A percentile compares a stretch with the other conserved stretches of the same genome.
These are phyloP conservation scores for Nymphalis polychloros DNA, from an alignment of 2,888 invertebrate genomes.

Conservation along the genomic window DNA sequence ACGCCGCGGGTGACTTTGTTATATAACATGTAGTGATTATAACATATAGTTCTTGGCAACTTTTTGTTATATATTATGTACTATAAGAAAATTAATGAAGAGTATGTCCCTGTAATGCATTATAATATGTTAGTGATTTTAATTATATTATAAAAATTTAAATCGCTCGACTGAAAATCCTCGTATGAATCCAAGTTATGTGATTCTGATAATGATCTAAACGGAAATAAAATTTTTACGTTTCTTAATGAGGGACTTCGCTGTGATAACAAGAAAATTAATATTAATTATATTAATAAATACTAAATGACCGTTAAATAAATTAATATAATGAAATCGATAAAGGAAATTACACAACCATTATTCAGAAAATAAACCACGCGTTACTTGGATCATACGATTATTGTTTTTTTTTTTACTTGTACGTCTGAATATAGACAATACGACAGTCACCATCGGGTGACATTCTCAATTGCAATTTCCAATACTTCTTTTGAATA, in stretches of 20 bases:
- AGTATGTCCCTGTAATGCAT: background rate
- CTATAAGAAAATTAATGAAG: no score
- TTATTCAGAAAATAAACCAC: conserved; percentile 42
- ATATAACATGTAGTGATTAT: no score
- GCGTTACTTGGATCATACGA: conserved; percentile 32
- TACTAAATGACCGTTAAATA: conserved; percentile 21
- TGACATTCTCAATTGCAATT: background rate
- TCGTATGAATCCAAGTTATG: background rate
- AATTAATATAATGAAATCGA: conserved; percentile 25
- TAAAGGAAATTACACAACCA: conserved; percentile 39
- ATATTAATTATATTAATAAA: conserved; percentile 6
- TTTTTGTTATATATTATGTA: no score
- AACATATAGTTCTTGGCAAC: no score
- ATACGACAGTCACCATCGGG: background rate
- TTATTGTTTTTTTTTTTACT: conserved; percentile 33
- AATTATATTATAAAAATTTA: background rate
- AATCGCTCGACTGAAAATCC: background rate
- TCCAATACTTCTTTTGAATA: conserved; percentile 8
- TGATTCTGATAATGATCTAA: conserved; percentile 6
- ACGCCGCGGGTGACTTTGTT: no score
- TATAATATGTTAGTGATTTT: background rate
- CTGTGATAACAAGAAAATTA: conserved; percentile 2
- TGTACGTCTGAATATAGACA: background rate
- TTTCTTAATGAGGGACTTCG: conserved; percentile 3
- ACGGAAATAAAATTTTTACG: background rate